A percentile compares a stretch with the other conserved stretches of the same genome.
phyloP scores from a whole-genome alignment of 2,888 invertebrate genomes.

The Diarsia dahlii region DNA sequence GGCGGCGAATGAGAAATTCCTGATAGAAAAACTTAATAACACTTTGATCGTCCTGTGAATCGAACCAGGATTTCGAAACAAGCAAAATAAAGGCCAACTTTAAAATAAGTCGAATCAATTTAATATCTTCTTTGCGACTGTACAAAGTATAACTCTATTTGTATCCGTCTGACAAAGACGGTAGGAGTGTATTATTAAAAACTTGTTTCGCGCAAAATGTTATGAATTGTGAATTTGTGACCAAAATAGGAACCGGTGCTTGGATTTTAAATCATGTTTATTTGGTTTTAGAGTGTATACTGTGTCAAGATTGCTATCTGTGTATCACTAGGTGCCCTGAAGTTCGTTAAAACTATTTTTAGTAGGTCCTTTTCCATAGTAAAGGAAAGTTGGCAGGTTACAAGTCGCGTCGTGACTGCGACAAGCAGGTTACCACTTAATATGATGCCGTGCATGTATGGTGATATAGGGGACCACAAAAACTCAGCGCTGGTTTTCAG shows the following conservation, averaged over 20 bases:
- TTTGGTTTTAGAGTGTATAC: slow-evolving; percentile 1
- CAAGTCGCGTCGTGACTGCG: too few relatives aligned
- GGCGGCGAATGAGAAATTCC: not conserved
- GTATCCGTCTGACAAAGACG: slow-evolving; percentile 69
- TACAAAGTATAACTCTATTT: slow-evolving; percentile 73
- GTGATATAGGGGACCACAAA: too few relatives aligned
- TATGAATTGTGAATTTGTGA: slow-evolving; percentile 55
- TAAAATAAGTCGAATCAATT: slow-evolving; percentile 26
- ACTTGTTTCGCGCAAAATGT: slow-evolving; percentile 58
- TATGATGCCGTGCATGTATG: too few relatives aligned
- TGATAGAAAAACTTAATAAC: not conserved
- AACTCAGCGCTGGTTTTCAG: too few relatives aligned
- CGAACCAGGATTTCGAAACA: not conserved
- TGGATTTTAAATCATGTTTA: not conserved
- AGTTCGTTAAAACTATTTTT: not conserved
- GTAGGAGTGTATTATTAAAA: slow-evolving; percentile 76
- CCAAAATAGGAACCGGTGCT: slow-evolving; percentile 33
- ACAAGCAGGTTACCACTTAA: too few relatives aligned
- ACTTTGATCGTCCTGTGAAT: not conserved
- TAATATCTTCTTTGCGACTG: slow-evolving; percentile 60
- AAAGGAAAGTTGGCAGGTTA: not conserved
- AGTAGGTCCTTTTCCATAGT: not conserved
- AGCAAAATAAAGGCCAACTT: not conserved
- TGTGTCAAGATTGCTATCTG: not conserved
- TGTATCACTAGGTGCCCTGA: not conserved